A percentile compares a stretch with the other conserved stretches of the same genome.
These are phyloP conservation scores for Sinonovacula constricta DNA, from an alignment of 1,140 invertebrate genomes.

Conservation along the genomic window DNA sequence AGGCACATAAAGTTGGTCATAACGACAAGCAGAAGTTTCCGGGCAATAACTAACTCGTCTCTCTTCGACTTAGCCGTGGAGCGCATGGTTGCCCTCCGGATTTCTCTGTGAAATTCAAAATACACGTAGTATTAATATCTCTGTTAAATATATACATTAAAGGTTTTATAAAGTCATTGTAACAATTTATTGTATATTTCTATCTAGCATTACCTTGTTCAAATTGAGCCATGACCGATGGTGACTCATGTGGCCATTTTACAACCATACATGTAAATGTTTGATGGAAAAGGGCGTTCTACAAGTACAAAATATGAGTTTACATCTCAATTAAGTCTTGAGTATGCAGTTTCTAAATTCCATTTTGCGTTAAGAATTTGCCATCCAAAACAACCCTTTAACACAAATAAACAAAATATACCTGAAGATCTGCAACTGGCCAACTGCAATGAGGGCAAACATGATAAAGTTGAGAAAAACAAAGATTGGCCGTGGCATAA, in stretches of 20 bases:
- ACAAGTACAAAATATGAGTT: too few species aligned
- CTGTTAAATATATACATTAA: not conserved
- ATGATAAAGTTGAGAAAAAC: constrained; percentile 55
- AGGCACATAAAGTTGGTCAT: constrained; percentile 61
- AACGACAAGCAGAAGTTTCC: constrained; percentile 57
- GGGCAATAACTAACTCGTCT: constrained; percentile 70
- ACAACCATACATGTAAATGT: constrained; percentile 2
- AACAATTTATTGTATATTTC: too few species aligned
- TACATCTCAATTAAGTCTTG: too few species aligned
- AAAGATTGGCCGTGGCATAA: constrained; percentile 54
- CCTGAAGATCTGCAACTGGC: constrained; percentile 54
- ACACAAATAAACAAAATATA: too few species aligned
- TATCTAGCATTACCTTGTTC: too few species aligned
- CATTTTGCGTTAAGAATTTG: too few species aligned
- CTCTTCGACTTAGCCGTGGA: not conserved
- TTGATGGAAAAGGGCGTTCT: constrained; percentile 17
- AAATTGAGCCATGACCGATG: too few species aligned
- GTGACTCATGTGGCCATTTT: too few species aligned
- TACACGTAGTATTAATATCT: not conserved
- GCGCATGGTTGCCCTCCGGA: not conserved
- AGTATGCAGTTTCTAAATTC: too few species aligned
- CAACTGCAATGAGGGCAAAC: constrained; percentile 58
- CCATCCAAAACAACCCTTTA: too few species aligned
- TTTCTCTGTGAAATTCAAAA: constrained; percentile 30
- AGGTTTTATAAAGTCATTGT: not conserved